Evolutionary conservation across 2,888 invertebrate species (phyloP), one percentile per base, ranked within the genome.

Genomic region (Emmelina monodactyla): DNA sequence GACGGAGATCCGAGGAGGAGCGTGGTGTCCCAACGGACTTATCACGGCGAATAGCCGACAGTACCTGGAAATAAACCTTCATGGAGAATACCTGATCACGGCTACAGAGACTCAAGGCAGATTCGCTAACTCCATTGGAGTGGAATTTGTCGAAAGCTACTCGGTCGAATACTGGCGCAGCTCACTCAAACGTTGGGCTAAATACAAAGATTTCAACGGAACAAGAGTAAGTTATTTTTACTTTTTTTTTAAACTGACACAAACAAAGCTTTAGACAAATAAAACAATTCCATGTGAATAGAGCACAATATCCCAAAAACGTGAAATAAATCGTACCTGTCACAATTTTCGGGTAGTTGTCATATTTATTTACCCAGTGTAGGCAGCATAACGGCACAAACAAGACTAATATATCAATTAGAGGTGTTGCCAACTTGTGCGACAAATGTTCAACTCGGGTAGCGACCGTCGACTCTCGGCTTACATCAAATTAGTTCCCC

Each of bases 11-110:
- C 89, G 90, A 43, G 93, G 94, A 1, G 95, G 95, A 0, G 94
- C 95, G 0, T 95, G 95, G 95, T 95, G 95, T 67, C 94, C 95
- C 6, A 88, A 89, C 54, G 87, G 88, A 1, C 86, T 89, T 54
- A 91, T 93, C 48, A 85, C 87, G 46, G 84, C 86, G 35, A 85
- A 85, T 37, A 86, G 89, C 38, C 85, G 89, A 10, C 94, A 95
- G 61, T 94, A 86, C 65, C 78, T 95, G 32, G 92, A 95, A 65
- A 85, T 92, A 33, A 88, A 94, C 57, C 82, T 95, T 29, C 83
- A 82, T 13, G 83, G 81, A 37, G 84, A 89, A 53, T 89, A 89
- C 62, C 80, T 93, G 50, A 86, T 95, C 54, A 92, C 93, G 1
- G 88, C 85, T 69, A 88, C 89, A 0, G 94, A 94, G 58, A 92